Percentiles rank a stretch among this genome's conserved stretches.
Evolutionary conservation across 2,888 invertebrate species (phyloP).

Genomic region (Caradrina clavipalpis): DNA sequence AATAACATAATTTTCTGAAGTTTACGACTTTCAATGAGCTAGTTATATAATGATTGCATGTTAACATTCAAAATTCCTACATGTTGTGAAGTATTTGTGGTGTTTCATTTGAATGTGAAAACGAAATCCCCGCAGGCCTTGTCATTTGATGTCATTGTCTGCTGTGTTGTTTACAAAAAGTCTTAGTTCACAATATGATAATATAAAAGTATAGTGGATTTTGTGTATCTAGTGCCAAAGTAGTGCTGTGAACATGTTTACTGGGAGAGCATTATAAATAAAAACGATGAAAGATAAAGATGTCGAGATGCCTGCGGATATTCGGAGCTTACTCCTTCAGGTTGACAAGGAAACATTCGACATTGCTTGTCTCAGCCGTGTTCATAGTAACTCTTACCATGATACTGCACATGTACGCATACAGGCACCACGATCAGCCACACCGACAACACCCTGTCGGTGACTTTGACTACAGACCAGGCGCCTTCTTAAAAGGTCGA

Average conservation of each 20-base stretch:
- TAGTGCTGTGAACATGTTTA: conserved; percentile 45
- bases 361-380: conserved; percentile 77
- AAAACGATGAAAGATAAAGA: conserved; percentile 81
- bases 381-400: conserved; percentile 78
- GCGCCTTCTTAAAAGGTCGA: conserved; percentile 84
- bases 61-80: conserved; percentile 16
- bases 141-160: conserved; percentile 28
- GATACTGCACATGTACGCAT: conserved; percentile 83
- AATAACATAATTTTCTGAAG: conserved; percentile 20
- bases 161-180: conserved; percentile 59
- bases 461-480: conserved; percentile 85
- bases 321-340: conserved; percentile 86
- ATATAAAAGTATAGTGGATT: conserved; percentile 23
- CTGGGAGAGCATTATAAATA: conserved; percentile 52
- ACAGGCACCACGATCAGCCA: conserved; percentile 74
- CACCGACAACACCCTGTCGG: conserved; percentile 73
- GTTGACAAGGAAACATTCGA: conserved; percentile 82
- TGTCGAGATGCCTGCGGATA: conserved; percentile 85
- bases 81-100: conserved; percentile 12
- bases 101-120: conserved; percentile 6
- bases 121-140: conserved; percentile 25
- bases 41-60: neutral
- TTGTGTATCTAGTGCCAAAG: conserved; percentile 29
- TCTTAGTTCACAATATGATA: conserved; percentile 12
- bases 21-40: conserved; percentile 4